A percentile compares a stretch with the other conserved stretches of the same genome.
Evolutionary conservation across 2,797 vertebrate species (phyloP).

Genomic region (Hyperoplus immaculatus): DNA sequence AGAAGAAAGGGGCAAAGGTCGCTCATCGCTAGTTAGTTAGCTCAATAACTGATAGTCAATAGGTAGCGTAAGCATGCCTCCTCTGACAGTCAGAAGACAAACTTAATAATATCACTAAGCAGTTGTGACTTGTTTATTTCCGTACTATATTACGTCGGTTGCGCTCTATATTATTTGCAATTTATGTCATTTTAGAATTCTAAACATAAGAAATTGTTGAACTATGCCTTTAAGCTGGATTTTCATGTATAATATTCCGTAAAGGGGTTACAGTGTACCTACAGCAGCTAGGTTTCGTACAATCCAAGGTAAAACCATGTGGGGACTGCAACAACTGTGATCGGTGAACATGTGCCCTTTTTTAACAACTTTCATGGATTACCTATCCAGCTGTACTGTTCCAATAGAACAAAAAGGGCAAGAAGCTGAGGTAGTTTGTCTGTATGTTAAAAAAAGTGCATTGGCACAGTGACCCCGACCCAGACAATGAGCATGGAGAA

Average conservation of each 20-base stretch:
- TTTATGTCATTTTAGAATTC: too few relatives aligned
- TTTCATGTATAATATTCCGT: neutral
- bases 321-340: neutral
- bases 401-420: neutral
- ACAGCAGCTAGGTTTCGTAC: neutral
- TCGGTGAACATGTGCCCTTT: neutral
- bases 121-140: too few relatives aligned
- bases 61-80: too few relatives aligned
- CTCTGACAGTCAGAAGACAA: too few relatives aligned
- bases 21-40: too few relatives aligned
- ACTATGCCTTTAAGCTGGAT: neutral
- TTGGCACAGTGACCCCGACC: conserved; percentile 28
- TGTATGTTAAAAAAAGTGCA: neutral
- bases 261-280: neutral
- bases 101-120: too few relatives aligned
- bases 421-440: neutral
- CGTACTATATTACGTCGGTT: too few relatives aligned
- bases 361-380: too few relatives aligned
- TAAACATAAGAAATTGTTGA: too few relatives aligned
- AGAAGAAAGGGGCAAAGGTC: too few relatives aligned
- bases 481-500: conserved; percentile 9
- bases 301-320: neutral
- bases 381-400: neutral
- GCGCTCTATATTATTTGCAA: too few relatives aligned
- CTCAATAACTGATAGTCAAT: too few relatives aligned